Conservation (phyloP, 2,113 vertebrate genomes). For the Cyanistes caeruleus region DNA sequence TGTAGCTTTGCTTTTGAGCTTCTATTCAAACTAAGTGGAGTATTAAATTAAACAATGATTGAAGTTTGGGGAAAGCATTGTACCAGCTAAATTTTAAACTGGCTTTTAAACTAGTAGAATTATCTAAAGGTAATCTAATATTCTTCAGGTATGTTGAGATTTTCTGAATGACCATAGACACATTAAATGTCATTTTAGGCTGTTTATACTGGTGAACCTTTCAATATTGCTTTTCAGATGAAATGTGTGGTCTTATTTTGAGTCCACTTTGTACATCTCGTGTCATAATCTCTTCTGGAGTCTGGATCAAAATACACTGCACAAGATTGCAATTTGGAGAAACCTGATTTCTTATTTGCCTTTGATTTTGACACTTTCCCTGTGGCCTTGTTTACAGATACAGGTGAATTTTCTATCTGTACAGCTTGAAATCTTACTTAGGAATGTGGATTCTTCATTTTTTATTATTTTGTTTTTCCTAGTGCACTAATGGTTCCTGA, state of each 20-base stretch:
- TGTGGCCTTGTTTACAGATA: not conserved
- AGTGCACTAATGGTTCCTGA: not conserved
- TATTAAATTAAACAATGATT: constrained; percentile 4
- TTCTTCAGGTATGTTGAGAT: not conserved
- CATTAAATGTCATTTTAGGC: not conserved
- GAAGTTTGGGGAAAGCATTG: not conserved
- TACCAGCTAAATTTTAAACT: not conserved
- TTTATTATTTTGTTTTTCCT: not conserved
- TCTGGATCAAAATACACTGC: not conserved
- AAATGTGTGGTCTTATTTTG: not conserved
- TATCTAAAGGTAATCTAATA: not conserved
- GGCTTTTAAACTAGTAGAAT: not conserved
- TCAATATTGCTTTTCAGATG: not conserved
- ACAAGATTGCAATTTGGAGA: not conserved
- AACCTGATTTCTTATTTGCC: not conserved
- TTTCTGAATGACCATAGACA: not conserved
- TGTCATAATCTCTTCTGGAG: not conserved
- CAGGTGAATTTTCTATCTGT: not conserved
- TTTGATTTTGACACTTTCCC: not conserved
- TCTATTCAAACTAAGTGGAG: not conserved
- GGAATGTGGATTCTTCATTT: not conserved
- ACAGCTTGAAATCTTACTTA: not conserved
- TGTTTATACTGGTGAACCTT: not conserved
- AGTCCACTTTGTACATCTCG: not conserved
- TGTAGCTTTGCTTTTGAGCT: not conserved